These are phyloP conservation scores for Lottia gigantea DNA, from an alignment of 2,888 invertebrate genomes.

Conservation along the genomic window DNA sequence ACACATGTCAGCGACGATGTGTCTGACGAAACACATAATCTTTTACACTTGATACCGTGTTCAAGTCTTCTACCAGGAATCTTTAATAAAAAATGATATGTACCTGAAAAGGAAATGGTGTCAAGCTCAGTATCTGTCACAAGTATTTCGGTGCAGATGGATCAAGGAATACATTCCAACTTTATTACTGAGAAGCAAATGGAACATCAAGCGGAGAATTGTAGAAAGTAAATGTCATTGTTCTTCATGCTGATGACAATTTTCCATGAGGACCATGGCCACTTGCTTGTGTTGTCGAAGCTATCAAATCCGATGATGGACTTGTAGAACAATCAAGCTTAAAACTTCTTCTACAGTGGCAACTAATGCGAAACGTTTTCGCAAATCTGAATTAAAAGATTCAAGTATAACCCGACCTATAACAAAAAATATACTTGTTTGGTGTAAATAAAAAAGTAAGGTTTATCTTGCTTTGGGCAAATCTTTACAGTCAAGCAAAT, in stretches of 20 bases:
- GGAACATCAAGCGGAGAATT: background rate
- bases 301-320: background rate
- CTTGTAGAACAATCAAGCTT: background rate
- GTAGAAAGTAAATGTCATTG: background rate
- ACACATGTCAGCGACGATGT: conserved; percentile 16
- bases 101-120: background rate
- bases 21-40: conserved; percentile 38
- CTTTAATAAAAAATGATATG: conserved; percentile 10
- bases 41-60: conserved; percentile 43
- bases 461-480: no score
- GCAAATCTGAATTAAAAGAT: no score
- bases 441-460: no score
- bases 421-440: no score
- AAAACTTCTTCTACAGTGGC: no score
- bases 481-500: no score
- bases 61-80: conserved; percentile 19
- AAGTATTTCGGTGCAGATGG: background rate
- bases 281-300: background rate
- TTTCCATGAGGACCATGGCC: background rate
- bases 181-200: background rate
- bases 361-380: no score
- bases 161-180: background rate
- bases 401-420: no score
- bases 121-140: background rate
- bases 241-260: background rate